Evolutionary conservation across 2,797 vertebrate species (phyloP).

Genomic region (Acipenser oxyrinchus): DNA sequence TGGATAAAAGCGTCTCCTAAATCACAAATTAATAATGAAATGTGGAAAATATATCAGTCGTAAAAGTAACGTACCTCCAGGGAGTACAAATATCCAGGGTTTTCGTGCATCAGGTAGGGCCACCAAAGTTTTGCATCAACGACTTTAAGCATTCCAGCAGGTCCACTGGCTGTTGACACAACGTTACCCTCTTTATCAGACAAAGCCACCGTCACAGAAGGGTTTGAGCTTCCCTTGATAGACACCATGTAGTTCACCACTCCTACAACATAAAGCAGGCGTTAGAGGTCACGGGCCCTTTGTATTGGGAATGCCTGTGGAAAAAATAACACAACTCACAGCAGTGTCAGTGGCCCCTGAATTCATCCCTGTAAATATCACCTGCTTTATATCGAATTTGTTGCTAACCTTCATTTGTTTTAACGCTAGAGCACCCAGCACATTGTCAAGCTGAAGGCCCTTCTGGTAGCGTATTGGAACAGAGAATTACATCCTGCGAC

Average conservation of each 20-base stretch:
- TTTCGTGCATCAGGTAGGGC: slow-evolving; percentile 86
- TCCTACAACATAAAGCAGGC: slow-evolving; percentile 48
- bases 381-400: too few relatives aligned
- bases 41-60: too few relatives aligned
- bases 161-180: slow-evolving; percentile 51
- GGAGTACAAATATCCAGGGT: slow-evolving; percentile 78
- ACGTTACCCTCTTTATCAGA: slow-evolving; percentile 56
- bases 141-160: slow-evolving; percentile 67
- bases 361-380: too few relatives aligned
- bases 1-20: too few relatives aligned
- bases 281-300: background rate
- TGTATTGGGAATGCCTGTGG: background rate
- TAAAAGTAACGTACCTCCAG: slow-evolving; percentile 61
- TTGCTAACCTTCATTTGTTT: too few relatives aligned
- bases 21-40: too few relatives aligned
- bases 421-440: too few relatives aligned
- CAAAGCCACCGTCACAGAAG: slow-evolving; percentile 59
- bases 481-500: too few relatives aligned
- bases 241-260: slow-evolving; percentile 65
- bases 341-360: background rate
- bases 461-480: too few relatives aligned
- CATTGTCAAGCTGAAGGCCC: too few relatives aligned
- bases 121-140: slow-evolving; percentile 78
- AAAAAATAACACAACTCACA: slow-evolving; percentile 19
- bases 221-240: slow-evolving; percentile 47